Evolutionary conservation across 2,888 invertebrate genomes (phyloP).

Genomic region (Drosophila maculinotata): DNA sequence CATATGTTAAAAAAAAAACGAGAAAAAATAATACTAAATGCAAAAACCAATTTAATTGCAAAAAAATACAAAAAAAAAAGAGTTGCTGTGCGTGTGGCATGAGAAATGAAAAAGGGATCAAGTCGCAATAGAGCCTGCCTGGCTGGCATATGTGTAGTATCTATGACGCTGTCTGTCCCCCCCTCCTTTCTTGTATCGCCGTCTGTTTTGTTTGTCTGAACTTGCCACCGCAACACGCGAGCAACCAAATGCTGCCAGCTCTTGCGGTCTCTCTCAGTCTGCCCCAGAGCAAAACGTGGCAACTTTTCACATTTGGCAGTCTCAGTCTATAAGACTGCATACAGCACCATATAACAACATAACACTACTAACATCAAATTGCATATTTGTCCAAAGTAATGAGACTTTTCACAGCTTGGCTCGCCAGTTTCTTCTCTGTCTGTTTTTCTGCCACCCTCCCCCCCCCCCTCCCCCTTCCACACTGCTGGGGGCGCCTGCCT

Average conservation of each 20-base stretch:
- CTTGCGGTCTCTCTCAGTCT: slow-evolving; percentile 40
- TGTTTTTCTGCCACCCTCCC: slow-evolving; percentile 1
- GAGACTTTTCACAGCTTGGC: slow-evolving; percentile 81
- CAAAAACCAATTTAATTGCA: slow-evolving; percentile 61
- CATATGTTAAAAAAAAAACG: slow-evolving; percentile 32
- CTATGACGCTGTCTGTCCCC: slow-evolving; percentile 46
- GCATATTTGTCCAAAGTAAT: slow-evolving; percentile 82
- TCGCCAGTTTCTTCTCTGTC: slow-evolving; percentile 54
- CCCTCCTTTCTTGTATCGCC: slow-evolving; percentile 6
- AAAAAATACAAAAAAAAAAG: slow-evolving; percentile 53
- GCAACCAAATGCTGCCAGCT: slow-evolving; percentile 1
- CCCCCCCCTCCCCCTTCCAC: not conserved
- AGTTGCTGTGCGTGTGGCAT: slow-evolving; percentile 74
- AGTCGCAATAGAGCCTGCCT: slow-evolving; percentile 52
- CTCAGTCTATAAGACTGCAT: slow-evolving; percentile 38
- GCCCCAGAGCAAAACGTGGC: slow-evolving; percentile 53
- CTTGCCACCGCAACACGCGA: slow-evolving; percentile 78
- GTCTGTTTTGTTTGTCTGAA: slow-evolving; percentile 56
- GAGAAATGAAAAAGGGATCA: slow-evolving; percentile 74
- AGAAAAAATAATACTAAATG: slow-evolving; percentile 24
- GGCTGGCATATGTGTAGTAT: slow-evolving; percentile 55
- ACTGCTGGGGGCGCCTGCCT: slow-evolving; percentile 3
- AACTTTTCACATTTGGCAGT: slow-evolving; percentile 72
- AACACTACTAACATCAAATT: slow-evolving; percentile 65
- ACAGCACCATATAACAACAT: slow-evolving; percentile 37